Percentiles rank a stretch among this genome's conserved stretches.
phyloP scores from a whole-genome alignment of 2,797 vertebrate genomes.

The Cottoperca gobio region DNA sequence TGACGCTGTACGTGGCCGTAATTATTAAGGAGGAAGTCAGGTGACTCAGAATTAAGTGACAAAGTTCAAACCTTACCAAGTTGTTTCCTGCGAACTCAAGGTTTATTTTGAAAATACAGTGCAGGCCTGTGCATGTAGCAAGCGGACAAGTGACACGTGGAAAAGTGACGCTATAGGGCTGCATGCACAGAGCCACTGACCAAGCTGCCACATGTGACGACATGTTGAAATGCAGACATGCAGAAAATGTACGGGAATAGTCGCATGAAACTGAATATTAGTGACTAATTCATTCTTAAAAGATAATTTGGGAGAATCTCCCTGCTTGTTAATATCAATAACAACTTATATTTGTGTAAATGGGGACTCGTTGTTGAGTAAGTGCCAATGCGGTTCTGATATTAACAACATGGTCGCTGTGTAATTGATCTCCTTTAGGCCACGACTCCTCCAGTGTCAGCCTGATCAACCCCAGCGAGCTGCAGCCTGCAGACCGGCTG shows the following conservation, averaged over 20 bases:
- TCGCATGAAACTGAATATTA: background rate
- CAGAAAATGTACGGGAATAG: background rate
- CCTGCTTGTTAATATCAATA: conserved; percentile 45
- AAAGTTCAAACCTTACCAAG: too few relatives aligned
- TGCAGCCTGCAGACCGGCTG: conserved; percentile 27
- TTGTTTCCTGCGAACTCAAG: too few relatives aligned
- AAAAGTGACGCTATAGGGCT: too few relatives aligned
- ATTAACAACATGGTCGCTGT: conserved; percentile 49
- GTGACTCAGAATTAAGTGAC: too few relatives aligned
- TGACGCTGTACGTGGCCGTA: too few relatives aligned
- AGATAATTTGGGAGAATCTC: conserved; percentile 24
- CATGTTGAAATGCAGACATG: background rate
- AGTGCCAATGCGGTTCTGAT: conserved; percentile 34
- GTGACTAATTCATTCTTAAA: conserved; percentile 2
- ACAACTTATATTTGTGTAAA: conserved; percentile 40
- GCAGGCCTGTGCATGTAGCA: too few relatives aligned
- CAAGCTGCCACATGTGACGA: too few relatives aligned
- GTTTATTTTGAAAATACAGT: too few relatives aligned
- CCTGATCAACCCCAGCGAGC: conserved; percentile 38
- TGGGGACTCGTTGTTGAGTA: conserved; percentile 32
- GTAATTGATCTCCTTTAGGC: conserved; percentile 76
- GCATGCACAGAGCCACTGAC: too few relatives aligned
- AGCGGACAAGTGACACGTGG: too few relatives aligned
- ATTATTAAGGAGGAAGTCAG: too few relatives aligned
- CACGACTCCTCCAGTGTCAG: conserved; percentile 36